Conservation (phyloP, 1,140 invertebrate genomes). For the Episyrphus balteatus region DNA sequence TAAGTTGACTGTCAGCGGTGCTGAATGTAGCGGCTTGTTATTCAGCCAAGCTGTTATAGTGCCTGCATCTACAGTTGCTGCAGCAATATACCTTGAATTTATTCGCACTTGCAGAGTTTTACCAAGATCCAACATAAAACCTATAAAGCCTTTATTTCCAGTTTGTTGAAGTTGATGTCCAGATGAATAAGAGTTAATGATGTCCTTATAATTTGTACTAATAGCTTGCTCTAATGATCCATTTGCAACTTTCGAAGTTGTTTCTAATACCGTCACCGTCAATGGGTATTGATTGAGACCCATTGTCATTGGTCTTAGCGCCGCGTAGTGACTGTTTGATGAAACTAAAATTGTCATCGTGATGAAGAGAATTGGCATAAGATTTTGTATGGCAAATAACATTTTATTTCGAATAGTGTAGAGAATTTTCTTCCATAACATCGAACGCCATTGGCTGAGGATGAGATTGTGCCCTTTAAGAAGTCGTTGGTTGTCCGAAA, state of each 20-base stretch:
- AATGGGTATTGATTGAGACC: slow-evolving; percentile 15
- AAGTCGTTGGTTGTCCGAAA: slow-evolving; percentile 13
- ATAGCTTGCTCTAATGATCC: neutral
- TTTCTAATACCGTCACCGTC: slow-evolving; percentile 20
- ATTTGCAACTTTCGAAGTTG: neutral
- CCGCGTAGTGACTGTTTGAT: slow-evolving; percentile 9
- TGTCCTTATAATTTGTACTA: slow-evolving; percentile 12
- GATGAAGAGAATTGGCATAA: slow-evolving; percentile 49
- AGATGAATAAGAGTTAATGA: slow-evolving; percentile 13
- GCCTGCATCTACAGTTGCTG: slow-evolving; percentile 33
- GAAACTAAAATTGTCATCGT: slow-evolving; percentile 44
- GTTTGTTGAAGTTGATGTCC: slow-evolving; percentile 10
- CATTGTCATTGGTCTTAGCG: slow-evolving; percentile 17
- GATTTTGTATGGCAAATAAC: slow-evolving; percentile 43
- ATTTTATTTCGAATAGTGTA: slow-evolving; percentile 45
- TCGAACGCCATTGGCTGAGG: slow-evolving; percentile 48
- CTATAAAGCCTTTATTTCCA: neutral
- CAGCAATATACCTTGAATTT: slow-evolving; percentile 20
- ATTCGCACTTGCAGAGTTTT: slow-evolving; percentile 16
- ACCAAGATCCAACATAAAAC: slow-evolving; percentile 18
- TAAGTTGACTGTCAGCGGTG: slow-evolving; percentile 50
- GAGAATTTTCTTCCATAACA: slow-evolving; percentile 49
- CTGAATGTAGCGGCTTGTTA: slow-evolving; percentile 56
- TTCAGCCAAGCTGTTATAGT: slow-evolving; percentile 48
- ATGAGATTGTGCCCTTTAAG: slow-evolving; percentile 16